Base-by-base conservation (phyloP, 2,113 vertebrate species). In the Echinops telfairi region DNA sequence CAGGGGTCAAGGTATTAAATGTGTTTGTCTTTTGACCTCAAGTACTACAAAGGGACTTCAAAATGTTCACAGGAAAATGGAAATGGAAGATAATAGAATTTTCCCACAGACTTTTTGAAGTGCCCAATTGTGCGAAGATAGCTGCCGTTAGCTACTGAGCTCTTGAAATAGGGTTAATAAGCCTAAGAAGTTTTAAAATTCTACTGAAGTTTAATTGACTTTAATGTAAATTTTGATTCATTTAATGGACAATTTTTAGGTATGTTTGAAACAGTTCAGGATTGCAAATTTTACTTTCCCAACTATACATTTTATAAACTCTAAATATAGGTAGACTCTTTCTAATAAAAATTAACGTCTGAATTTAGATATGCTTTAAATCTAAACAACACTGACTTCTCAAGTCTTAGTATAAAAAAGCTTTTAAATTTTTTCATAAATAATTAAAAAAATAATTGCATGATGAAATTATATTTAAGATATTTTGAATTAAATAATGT, bases 191-290 rank as follows among this genome's bases (percentile, higher is more conserved):
- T n/a, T 76, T 85, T 88, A 73, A 66, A 33, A 75, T 64, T 88
- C 36, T 83, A 47, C 29, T 76, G 58, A 38, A 47, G 68, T 70
- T 73, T 66, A 75, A 81, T 43, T 60, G 38, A 71, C 64, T 87
- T 75, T 36, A 66, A 60, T 57, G 68, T 92, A 75, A 86, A 92
- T 33, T 80, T 8, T 33, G 62, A 89, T 83, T 88, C 78, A 80
- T 19, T 83, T 73, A 40, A 38, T 80, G 29, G 29, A 77, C 84
- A 88, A 78, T 6, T 40, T 70, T 47, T 73, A 77, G 71, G 9
- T 33, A 22, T 77, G 16, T 8, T 33, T 83, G 8, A 31, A 89
- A 75, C 36, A 92, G 94, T 36, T 90, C 4, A 38, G 3, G 6
- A 38, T 84, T n/a, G 7, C 25, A 12, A 66, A 66, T 73, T 73